A percentile compares a stretch with the other conserved stretches of the same genome.
Evolutionary conservation across 2,797 vertebrate species (phyloP).

Genomic region (Poecilia wingei): DNA sequence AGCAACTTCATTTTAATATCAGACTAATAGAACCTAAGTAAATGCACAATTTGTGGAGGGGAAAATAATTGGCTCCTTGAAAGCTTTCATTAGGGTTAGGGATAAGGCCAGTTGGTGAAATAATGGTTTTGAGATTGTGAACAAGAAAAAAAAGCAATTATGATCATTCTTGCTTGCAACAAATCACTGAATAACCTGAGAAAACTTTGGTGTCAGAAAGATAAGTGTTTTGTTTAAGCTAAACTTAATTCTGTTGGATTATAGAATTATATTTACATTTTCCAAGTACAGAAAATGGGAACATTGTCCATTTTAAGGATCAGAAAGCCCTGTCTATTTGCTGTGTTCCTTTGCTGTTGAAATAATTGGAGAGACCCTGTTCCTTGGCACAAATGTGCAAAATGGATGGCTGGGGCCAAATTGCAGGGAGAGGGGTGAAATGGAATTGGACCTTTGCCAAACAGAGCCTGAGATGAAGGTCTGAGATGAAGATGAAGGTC

Average conservation of each 20-base stretch:
- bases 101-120: not conserved
- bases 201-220: not conserved
- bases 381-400: not conserved
- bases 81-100: too few relatives aligned
- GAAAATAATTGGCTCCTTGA: not conserved
- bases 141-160: not conserved
- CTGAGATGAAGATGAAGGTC: not conserved
- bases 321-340: not conserved
- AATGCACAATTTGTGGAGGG: not conserved
- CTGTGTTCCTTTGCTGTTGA: not conserved
- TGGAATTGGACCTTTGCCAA: constrained; percentile 3
- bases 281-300: not conserved
- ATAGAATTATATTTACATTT: not conserved
- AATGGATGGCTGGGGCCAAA: not conserved
- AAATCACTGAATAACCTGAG: not conserved
- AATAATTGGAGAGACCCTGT: not conserved
- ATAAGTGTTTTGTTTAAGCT: not conserved
- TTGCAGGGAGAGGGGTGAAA: not conserved
- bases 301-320: not conserved
- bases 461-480: not conserved
- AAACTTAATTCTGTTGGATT: not conserved
- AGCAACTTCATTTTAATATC: not conserved
- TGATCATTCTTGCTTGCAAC: not conserved
- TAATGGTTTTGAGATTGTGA: not conserved
- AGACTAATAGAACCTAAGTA: not conserved